Evolutionary conservation across 2,888 invertebrate genomes (phyloP).

Genomic region (Rhingia rostrata): DNA sequence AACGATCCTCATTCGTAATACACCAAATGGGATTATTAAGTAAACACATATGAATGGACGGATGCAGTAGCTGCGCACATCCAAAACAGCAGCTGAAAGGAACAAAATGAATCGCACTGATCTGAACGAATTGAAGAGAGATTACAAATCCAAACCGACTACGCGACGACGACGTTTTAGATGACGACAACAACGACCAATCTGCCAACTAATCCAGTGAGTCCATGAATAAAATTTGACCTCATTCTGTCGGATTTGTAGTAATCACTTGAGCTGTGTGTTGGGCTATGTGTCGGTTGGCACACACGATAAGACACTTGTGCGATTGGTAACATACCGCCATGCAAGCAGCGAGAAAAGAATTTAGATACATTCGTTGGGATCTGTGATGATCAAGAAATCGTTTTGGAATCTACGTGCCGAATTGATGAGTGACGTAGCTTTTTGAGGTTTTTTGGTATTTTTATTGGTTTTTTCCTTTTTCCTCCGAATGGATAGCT

Average conservation of each 20-base stretch:
- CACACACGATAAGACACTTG: constrained; percentile 45
- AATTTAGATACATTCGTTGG: constrained; percentile 39
- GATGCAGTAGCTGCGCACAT: constrained; percentile 35
- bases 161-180: constrained; percentile 1
- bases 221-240: constrained; percentile 73
- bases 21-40: constrained; percentile 73
- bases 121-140: constrained; percentile 43
- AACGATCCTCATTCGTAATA: constrained; percentile 72
- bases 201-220: constrained; percentile 61
- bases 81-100: constrained; percentile 34
- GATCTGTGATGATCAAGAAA: background rate
- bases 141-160: constrained; percentile 33
- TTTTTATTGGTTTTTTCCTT: background rate
- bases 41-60: constrained; percentile 45
- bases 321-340: constrained; percentile 32
- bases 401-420: background rate
- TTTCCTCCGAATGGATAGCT: too few relatives aligned
- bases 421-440: constrained; percentile 19
- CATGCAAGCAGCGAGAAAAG: constrained; percentile 10
- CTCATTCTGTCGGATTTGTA: constrained; percentile 72
- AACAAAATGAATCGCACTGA: constrained; percentile 27
- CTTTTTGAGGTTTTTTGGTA: background rate
- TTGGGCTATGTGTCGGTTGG: constrained; percentile 31
- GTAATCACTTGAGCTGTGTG: constrained; percentile 62
- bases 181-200: constrained; percentile 38